These are phyloP conservation scores for Drosophila parthenogenetica DNA, from an alignment of 2,888 invertebrate species.

Conservation along the genomic window DNA sequence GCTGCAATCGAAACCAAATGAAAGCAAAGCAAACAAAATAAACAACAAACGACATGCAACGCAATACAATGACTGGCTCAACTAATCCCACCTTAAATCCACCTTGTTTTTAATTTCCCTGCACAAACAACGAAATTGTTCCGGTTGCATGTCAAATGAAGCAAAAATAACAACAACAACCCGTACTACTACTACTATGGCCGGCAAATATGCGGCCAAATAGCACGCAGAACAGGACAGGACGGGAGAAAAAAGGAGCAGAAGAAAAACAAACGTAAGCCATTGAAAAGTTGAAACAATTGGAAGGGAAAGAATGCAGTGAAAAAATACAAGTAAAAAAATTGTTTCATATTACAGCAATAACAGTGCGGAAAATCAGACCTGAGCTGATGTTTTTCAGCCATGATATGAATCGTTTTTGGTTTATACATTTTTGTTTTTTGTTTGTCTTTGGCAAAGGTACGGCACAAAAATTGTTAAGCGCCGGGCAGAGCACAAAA, in stretches of 20 bases:
- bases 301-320: conserved; percentile 1
- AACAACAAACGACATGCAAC: conserved; percentile 27
- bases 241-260: conserved; percentile 19
- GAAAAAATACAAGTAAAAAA: conserved; percentile 17
- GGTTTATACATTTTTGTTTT: not conserved
- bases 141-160: conserved; percentile 76
- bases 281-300: conserved; percentile 28
- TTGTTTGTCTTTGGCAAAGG: conserved; percentile 39
- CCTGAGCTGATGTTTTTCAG: conserved; percentile 47
- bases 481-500: conserved; percentile 14
- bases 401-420: conserved; percentile 52
- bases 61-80: conserved; percentile 17
- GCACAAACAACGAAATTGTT: conserved; percentile 68
- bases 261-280: conserved; percentile 3
- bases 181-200: conserved; percentile 17
- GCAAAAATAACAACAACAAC: conserved; percentile 41
- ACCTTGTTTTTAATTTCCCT: conserved; percentile 65
- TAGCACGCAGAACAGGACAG: conserved; percentile 39
- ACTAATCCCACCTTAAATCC: conserved; percentile 35
- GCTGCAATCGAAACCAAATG: conserved; percentile 14
- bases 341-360: conserved; percentile 73
- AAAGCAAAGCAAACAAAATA: conserved; percentile 39
- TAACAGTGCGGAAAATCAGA: conserved; percentile 70
- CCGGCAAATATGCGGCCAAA: conserved; percentile 68
- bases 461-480: conserved; percentile 36